Percentiles rank a stretch among this genome's conserved stretches.
Conservation (phyloP, 2,113 vertebrate genomes). For the Desmodus rotundus region DNA sequence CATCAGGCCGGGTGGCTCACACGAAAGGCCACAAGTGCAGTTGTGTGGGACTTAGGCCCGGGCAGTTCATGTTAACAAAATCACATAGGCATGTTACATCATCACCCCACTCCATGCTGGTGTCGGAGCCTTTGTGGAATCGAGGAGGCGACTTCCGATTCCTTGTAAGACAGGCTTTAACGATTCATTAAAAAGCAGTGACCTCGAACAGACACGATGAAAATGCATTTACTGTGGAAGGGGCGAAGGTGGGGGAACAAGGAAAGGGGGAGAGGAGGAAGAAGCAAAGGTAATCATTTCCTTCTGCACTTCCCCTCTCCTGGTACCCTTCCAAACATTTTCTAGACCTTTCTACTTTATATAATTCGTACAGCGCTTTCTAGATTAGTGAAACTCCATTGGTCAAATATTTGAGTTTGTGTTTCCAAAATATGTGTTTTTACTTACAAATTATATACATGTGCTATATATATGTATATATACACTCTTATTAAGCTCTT, state of each 20-base stretch:
- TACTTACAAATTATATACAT: neutral
- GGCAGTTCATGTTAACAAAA: neutral
- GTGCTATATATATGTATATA: neutral
- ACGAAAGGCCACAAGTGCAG: conserved; percentile 39
- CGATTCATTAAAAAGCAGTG: neutral
- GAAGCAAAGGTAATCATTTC: neutral
- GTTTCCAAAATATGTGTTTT: neutral
- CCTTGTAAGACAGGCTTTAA: neutral
- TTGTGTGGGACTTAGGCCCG: conserved; percentile 39
- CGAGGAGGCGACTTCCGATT: neutral
- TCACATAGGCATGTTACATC: neutral
- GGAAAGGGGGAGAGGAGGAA: accelerated
- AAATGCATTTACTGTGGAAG: neutral
- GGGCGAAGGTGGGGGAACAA: neutral
- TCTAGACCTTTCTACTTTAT: neutral
- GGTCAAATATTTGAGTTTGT: neutral
- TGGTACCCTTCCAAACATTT: neutral
- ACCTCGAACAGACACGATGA: neutral
- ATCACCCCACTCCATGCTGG: neutral
- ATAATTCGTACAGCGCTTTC: neutral
- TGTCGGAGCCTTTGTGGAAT: neutral
- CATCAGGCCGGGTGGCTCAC: conserved; percentile 26
- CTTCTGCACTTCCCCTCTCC: too few species aligned
- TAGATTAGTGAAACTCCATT: neutral
- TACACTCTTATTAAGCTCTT: neutral